phyloP scores from a whole-genome alignment of 2,888 invertebrate species.

The Gibbula magus region DNA sequence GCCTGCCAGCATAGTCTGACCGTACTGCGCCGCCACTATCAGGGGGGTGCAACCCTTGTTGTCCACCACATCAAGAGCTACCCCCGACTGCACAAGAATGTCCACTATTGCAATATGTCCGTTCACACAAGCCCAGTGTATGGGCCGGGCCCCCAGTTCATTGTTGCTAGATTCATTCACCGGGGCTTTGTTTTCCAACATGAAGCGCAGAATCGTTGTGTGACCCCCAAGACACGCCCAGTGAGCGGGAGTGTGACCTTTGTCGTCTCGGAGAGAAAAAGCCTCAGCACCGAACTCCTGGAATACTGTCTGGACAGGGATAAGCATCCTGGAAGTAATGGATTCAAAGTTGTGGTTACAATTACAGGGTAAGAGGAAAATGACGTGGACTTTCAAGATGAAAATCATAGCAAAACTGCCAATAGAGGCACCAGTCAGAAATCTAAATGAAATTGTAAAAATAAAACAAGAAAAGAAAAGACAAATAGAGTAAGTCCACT shows the following conservation, averaged over 20 bases:
- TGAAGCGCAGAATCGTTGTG: slow-evolving; percentile 89
- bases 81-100: slow-evolving; percentile 81
- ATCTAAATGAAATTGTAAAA: too few species aligned
- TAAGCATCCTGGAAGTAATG: slow-evolving; percentile 82
- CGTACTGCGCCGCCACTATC: slow-evolving; percentile 93
- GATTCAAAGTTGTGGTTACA: neutral
- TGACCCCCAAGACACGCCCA: slow-evolving; percentile 94
- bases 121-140: slow-evolving; percentile 95
- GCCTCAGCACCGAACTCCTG: slow-evolving; percentile 85
- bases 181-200: slow-evolving; percentile 85
- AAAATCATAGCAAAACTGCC: too few species aligned
- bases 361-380: neutral
- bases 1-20: slow-evolving; percentile 91
- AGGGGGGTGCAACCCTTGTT: slow-evolving; percentile 91
- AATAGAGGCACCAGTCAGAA: too few species aligned
- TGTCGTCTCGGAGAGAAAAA: slow-evolving; percentile 88
- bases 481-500: too few species aligned
- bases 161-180: slow-evolving; percentile 91
- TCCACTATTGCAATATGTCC: slow-evolving; percentile 94
- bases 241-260: slow-evolving; percentile 94
- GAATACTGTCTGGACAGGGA: slow-evolving; percentile 88
- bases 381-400: too few species aligned
- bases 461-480: too few species aligned
- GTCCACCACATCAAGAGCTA: slow-evolving; percentile 91
- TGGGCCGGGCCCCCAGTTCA: slow-evolving; percentile 91